Evolutionary conservation across 2,888 invertebrate species (phyloP), one percentile per base, ranked within the genome.

Genomic region (Trichacis sp.): DNA sequence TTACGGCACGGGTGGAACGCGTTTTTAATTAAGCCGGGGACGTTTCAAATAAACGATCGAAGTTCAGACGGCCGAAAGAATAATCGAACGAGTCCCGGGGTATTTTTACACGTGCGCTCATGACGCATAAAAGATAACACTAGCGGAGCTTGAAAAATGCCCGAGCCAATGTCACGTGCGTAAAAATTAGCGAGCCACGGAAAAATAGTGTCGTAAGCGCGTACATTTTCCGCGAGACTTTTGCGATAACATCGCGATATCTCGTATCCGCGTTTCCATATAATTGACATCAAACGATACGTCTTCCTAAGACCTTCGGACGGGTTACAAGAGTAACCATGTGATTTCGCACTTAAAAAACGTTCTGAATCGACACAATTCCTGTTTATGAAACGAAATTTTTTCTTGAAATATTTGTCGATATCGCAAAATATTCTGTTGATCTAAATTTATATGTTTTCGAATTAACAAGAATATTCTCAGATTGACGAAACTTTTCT

Each of bases 231-330:
- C 50, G n/a, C 17, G 11, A 43, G 47, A 53, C 46, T 24, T 36
- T 48, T 45, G 33, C 29, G 56, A 67, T 67, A 67, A 67, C 58
- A 59, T 63, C 52, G 56, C 57, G 58, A 59, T 67, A 63, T 59
- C 66, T 67, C 61, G 58, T 49, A 63, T 59, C 62, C 66, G 62
- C 52, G 49, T 67, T 66, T 62, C 52, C 55, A 66, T 66, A 58
- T 58, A 66, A 66, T 66, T 59, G 62, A 55, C 58, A 54, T 45
- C 54, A 62, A 66, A 66, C 62, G 66, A 66, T 66, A 61, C 48
- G 54, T 66, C 62, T 63, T 67, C 59, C 59, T 53, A 58, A 52
- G 66, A 62, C 66, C 66, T 67, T 63, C 19, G 20, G 15, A 30
- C 24, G n/a, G n/a, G 55, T 66, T 66, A 67, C 59, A 56, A 59